Evolutionary conservation across 1,140 invertebrate genomes (phyloP), one percentile per base, ranked within the genome.

Genomic region (Drosophila bocqueti): DNA sequence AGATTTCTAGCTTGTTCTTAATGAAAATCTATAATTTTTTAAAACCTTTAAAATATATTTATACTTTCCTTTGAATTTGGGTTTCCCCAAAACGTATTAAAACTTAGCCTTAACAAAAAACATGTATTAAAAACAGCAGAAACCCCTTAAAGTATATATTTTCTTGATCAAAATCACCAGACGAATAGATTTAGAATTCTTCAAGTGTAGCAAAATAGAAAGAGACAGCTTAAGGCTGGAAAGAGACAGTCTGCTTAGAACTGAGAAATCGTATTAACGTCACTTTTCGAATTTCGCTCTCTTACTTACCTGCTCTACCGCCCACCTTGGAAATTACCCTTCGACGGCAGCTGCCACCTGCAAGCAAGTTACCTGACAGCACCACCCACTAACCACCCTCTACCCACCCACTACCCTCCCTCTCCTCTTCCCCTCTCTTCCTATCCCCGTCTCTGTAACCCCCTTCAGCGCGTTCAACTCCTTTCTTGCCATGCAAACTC

Each of bases 211-310:
- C 13, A 4, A 10, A 10, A 5, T n/a, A 34, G 42, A 26, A 18
- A n/a, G 8, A 1, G 18, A 29, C 26, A 29, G 10, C 15, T 9
- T 2, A 21, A 13, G 18, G 24, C 43, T 18, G 15, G 18, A 50
- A 34, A 40, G 26, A 10, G 50, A 31, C 34, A 36, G 68, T 21
- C 13, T 18, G 43, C 29, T 36, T 15, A 11, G 47, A 40, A 66
- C 38, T 55, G 31, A 45, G 58, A 87, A 86, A 86, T 86, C 79
- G 80, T 83, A 87, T 87, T 87, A 87, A 62, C 76, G 79, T 87
- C 83, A 83, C 76, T 83, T 86, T 86, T 87, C 79, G 86, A 87
- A 86, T 86, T 87, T 87, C 76, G 80, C 80, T 80, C 76, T 87
- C 50, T 80, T 77, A 58, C 36, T 47, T 43, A 29, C 45, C 59